Evolutionary conservation across 2,113 vertebrate species (phyloP).

Genomic region (Barbus barbus): DNA sequence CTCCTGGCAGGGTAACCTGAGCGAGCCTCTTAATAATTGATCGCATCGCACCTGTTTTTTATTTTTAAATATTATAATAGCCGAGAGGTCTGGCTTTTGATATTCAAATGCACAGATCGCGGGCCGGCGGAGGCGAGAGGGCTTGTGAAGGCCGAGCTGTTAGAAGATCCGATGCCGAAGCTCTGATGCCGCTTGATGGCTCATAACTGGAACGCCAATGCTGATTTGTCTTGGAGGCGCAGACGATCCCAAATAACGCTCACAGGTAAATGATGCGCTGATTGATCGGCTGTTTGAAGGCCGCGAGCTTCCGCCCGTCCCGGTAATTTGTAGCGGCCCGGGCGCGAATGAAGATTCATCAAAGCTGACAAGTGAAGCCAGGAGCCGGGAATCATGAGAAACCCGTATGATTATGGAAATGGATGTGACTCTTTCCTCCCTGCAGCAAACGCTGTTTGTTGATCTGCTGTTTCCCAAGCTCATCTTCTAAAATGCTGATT

Average conservation of each 20-base stretch:
- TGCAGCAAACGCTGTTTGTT: conserved; percentile 61
- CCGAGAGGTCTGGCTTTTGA: conserved; percentile 76
- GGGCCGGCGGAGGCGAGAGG: conserved; percentile 56
- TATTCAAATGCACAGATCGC: conserved; percentile 96
- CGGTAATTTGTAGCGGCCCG: conserved; percentile 80
- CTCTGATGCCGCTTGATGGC: too few species aligned
- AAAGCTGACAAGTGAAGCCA: conserved; percentile 89
- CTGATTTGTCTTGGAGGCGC: too few species aligned
- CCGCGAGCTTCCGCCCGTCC: conserved; percentile 77
- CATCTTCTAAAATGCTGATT: conserved; percentile 51
- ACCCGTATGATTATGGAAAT: conserved; percentile 82
- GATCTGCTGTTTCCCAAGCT: conserved; percentile 52
- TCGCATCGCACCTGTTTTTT: too few species aligned
- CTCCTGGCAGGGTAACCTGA: too few species aligned
- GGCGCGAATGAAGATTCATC: conserved; percentile 86
- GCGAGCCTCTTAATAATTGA: too few species aligned
- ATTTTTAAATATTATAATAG: too few species aligned
- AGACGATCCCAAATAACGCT: too few species aligned
- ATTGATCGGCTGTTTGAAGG: conserved; percentile 78
- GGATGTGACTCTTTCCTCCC: conserved; percentile 68
- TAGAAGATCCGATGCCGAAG: conserved; percentile 89
- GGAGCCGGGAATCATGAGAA: conserved; percentile 81
- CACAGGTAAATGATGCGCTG: conserved; percentile 87
- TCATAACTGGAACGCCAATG: too few species aligned
- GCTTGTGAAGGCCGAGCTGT: too few species aligned